Conservation (phyloP, 2,797 vertebrate species). For the Cryptoprocta ferox region DNA sequence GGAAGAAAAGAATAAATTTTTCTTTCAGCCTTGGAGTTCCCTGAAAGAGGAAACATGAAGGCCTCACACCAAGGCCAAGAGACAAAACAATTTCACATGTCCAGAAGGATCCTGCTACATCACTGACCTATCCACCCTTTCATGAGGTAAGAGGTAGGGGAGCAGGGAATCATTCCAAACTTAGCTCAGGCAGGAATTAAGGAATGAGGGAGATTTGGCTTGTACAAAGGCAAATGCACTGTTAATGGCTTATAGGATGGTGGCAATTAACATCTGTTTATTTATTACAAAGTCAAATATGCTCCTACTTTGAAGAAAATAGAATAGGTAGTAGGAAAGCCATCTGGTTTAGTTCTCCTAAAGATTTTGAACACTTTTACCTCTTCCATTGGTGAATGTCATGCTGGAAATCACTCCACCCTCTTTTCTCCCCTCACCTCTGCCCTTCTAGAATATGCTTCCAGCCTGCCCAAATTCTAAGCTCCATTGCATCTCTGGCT, state of each 20-base stretch:
- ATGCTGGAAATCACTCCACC: background rate
- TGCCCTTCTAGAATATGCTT: background rate
- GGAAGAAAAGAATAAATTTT: slow-evolving; percentile 42
- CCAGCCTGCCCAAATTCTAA: background rate
- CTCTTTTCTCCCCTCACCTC: background rate
- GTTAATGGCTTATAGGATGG: background rate
- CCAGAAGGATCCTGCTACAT: background rate
- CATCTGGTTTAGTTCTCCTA: background rate
- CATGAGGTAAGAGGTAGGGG: accelerated
- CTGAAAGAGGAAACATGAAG: background rate
- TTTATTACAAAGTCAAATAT: background rate
- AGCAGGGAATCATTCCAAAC: background rate
- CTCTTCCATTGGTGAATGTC: background rate
- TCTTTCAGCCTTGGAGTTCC: background rate
- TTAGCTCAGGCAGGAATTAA: background rate
- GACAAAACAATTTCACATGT: accelerated
- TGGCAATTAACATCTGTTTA: background rate
- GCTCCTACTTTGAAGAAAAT: background rate
- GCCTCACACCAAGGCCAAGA: background rate
- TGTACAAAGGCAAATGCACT: background rate
- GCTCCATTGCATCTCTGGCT: background rate
- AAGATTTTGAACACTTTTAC: background rate
- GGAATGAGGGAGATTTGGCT: background rate
- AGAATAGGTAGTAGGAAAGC: background rate
- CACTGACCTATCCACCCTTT: accelerated